Evolutionary conservation across 2,888 invertebrate species (phyloP).

Genomic region (Eledone cirrhosa): DNA sequence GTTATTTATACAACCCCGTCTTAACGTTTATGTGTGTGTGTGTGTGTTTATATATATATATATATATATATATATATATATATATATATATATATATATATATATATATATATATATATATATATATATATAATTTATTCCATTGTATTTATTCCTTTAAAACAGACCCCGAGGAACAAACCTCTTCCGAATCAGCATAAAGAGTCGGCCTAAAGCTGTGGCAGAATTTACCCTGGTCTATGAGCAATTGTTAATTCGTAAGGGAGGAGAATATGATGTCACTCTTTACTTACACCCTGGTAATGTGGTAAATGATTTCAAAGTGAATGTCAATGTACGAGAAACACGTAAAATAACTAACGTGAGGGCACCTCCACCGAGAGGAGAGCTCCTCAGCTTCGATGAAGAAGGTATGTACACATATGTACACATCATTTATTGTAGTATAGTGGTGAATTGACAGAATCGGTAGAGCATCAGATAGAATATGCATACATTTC

Average conservation of each 20-base stretch:
- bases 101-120: too few relatives aligned
- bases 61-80: too few relatives aligned
- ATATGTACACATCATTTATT: too few relatives aligned
- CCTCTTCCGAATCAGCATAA: conserved; percentile 70
- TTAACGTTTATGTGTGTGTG: too few relatives aligned
- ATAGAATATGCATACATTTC: too few relatives aligned
- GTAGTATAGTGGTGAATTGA: too few relatives aligned
- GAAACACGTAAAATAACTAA: conserved; percentile 71
- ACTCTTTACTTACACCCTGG: conserved; percentile 77
- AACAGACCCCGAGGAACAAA: conserved; percentile 56
- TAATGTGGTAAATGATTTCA: conserved; percentile 73
- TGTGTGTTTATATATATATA: too few relatives aligned
- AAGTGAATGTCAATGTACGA: conserved; percentile 74
- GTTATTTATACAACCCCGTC: too few relatives aligned
- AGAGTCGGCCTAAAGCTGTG: conserved; percentile 74
- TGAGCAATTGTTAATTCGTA: conserved; percentile 76
- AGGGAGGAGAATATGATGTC: conserved; percentile 76
- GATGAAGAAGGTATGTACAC: not conserved
- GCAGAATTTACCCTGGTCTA: conserved; percentile 78
- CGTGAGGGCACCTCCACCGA: conserved; percentile 48
- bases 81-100: too few relatives aligned
- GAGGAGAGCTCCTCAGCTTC: conserved; percentile 40
- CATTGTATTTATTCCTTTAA: conserved; percentile 23
- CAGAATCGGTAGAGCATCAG: too few relatives aligned
- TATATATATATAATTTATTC: too few relatives aligned